phyloP scores from a whole-genome alignment of 2,113 vertebrate genomes.

The Grallaria varia region DNA sequence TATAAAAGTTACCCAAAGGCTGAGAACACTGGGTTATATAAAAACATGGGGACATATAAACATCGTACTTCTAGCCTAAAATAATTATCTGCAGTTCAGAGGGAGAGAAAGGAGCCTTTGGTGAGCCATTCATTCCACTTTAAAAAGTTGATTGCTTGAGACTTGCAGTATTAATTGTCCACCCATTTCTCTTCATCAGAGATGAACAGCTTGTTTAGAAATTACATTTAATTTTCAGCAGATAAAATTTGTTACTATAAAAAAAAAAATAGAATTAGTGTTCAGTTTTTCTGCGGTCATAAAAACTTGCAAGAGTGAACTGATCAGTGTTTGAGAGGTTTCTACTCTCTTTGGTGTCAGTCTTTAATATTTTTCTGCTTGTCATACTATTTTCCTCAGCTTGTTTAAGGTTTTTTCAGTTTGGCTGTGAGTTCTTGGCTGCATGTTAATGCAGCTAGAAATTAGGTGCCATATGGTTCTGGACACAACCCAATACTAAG shows the following conservation, averaged over 20 bases:
- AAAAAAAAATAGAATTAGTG: not conserved
- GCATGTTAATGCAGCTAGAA: not conserved
- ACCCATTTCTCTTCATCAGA: not conserved
- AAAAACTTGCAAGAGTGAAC: not conserved
- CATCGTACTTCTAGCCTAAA: not conserved
- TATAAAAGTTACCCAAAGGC: not conserved
- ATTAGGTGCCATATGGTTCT: constrained; percentile 34
- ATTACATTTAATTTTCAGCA: not conserved
- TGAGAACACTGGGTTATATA: not conserved
- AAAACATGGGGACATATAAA: not conserved
- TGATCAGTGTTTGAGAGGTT: not conserved
- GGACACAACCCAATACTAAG: not conserved
- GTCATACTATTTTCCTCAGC: not conserved
- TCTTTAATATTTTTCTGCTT: not conserved
- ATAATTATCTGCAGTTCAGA: not conserved
- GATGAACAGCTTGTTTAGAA: not conserved
- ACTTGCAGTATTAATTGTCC: not conserved
- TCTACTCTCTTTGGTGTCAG: not conserved
- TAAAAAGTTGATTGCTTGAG: not conserved
- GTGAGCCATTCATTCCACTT: not conserved
- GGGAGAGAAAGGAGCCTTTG: not conserved
- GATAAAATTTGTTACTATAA: not conserved
- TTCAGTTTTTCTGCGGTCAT: not conserved
- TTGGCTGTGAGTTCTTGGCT: not conserved
- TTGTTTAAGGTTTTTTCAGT: not conserved